Evolutionary conservation across 2,113 vertebrate genomes (phyloP).

Genomic region (Poeciliopsis turrubarensis): DNA sequence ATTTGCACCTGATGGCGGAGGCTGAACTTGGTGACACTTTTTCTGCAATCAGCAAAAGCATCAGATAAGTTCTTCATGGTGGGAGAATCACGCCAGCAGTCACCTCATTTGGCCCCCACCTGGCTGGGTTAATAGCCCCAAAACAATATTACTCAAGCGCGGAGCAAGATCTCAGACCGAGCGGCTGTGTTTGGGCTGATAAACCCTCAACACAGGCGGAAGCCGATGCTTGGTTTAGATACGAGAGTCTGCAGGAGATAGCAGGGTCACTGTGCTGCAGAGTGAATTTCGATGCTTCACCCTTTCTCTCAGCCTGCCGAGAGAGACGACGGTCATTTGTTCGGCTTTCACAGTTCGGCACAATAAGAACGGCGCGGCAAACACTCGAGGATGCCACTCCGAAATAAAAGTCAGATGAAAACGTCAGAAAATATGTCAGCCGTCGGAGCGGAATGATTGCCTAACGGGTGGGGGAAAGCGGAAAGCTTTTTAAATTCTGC

Average conservation of each 20-base stretch:
- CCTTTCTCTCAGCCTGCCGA: background rate
- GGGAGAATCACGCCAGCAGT: constrained; percentile 34
- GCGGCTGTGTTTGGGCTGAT: constrained; percentile 15
- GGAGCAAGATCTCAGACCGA: background rate
- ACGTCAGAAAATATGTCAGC: background rate
- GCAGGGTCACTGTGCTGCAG: background rate
- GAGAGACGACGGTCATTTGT: background rate
- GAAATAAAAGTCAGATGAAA: background rate
- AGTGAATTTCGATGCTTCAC: background rate
- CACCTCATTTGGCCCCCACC: constrained; percentile 35
- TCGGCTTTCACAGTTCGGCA: background rate
- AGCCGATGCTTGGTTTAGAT: background rate
- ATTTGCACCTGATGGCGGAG: constrained; percentile 52
- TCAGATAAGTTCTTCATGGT: constrained; percentile 44
- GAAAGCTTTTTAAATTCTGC: constrained; percentile 38
- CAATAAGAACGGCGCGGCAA: background rate
- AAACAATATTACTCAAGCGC: constrained; percentile 20
- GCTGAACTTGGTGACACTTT: constrained; percentile 31
- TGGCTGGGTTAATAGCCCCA: constrained; percentile 39
- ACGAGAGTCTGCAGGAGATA: constrained; percentile 3
- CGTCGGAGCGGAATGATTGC: background rate
- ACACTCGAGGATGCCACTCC: background rate
- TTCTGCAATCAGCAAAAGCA: constrained; percentile 42
- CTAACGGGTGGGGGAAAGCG: background rate
- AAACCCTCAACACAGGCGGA: constrained; percentile 16